Base-by-base conservation (phyloP, 2,797 vertebrate species). In the Malacoraja senta region DNA sequence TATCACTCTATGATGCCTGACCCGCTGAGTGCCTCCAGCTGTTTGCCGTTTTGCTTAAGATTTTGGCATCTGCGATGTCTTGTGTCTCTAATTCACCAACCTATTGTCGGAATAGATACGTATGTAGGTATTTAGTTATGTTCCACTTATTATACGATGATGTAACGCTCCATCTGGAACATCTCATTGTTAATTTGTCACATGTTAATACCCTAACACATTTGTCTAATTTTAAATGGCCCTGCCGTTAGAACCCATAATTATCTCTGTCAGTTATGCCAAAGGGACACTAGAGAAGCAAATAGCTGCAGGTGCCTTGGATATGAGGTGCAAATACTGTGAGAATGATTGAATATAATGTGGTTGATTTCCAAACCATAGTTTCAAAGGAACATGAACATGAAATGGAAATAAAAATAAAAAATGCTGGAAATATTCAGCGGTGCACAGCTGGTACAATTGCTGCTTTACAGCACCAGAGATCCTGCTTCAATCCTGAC, bases 131-230 rank as follows among this genome's bases (percentile, higher is more conserved):
- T 32, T 86, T 63, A 65, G 63, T 65, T 86, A n/a, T 86, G 29
- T 74, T 29, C 68, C 71, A n/a, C 61, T 86, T 86, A 58, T 58
- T 26, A 63, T 74, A 91, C 72, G 24, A 29, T 74, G 68, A 91
- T 72, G 90, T 53, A 74, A 65, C 35, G 90, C 71, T 71, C 83
- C 58, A 44, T 91, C 65, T 74, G 90, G 35, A 72, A 19, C 90
- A 91, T 91, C 63, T 91, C 90, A 26, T 26, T 91, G 65, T 91
- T 74, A 91, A 91, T 91, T 74, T 91, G 90, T 91, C 68, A 91
- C 90, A 91, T 91, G 72, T 91, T 91, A 91, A 91, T 71, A 91
- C 90, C 65, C 38, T 17, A 6, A 91, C 90, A 74, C 71, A 74
- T 72, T 65, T 71, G 65, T 91, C 32, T 91, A 91, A 91, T 91